Percentiles rank a stretch among this genome's conserved stretches.
Evolutionary conservation across 2,797 vertebrate species (phyloP).

Genomic region (Poecilia wingei): DNA sequence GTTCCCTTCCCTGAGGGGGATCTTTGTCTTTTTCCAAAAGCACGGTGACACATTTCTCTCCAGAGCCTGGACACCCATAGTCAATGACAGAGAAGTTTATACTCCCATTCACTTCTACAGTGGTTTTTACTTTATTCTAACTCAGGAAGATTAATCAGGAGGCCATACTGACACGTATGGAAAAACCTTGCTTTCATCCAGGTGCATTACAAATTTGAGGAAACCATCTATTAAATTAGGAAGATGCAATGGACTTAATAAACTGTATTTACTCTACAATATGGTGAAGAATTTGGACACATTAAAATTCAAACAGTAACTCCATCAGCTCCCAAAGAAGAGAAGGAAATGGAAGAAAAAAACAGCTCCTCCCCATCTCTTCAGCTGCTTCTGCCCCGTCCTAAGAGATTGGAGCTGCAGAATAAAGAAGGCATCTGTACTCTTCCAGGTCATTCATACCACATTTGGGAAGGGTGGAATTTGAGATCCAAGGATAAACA

Average conservation of each 20-base stretch:
- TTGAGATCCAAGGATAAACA: constrained; percentile 83
- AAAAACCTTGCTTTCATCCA: constrained; percentile 82
- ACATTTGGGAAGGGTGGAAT: constrained; percentile 81
- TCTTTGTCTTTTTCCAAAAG: constrained; percentile 86
- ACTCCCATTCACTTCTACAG: constrained; percentile 77
- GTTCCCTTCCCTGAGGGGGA: constrained; percentile 84
- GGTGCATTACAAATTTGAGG: constrained; percentile 82
- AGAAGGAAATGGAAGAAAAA: not conserved
- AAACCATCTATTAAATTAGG: constrained; percentile 88
- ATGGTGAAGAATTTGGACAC: constrained; percentile 82
- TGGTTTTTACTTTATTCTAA: constrained; percentile 53
- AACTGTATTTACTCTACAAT: constrained; percentile 79
- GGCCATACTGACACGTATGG: constrained; percentile 17
- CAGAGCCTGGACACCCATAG: constrained; percentile 81
- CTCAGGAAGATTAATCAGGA: constrained; percentile 48
- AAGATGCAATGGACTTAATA: constrained; percentile 89
- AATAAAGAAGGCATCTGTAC: constrained; percentile 83
- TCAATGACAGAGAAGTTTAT: constrained; percentile 82
- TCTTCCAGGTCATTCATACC: constrained; percentile 79
- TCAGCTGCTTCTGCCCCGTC: constrained; percentile 81
- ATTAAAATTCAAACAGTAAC: constrained; percentile 91
- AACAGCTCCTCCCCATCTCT: constrained; percentile 74
- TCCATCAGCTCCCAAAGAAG: constrained; percentile 74
- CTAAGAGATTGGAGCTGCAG: constrained; percentile 79
- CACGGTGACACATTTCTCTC: constrained; percentile 30